Evolutionary conservation across 2,113 vertebrate genomes (phyloP), one percentile per base, ranked within the genome.

Genomic region (Cercocebus atys): DNA sequence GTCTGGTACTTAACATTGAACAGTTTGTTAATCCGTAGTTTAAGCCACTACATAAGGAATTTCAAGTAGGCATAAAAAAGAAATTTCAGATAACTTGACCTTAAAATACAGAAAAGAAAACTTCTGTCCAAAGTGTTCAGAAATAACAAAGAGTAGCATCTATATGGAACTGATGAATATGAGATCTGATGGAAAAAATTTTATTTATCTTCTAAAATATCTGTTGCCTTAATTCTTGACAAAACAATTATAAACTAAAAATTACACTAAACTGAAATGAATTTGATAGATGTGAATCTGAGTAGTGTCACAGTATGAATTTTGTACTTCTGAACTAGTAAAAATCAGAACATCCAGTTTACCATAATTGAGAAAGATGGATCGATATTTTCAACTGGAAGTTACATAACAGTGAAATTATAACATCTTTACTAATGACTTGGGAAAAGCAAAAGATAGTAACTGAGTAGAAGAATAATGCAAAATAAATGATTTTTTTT

Each of bases 61-160:
- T 94, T 94, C 30, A 45, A n/a, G 52, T 81, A 88, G 30, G n/a
- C n/a, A 87, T 82, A 55, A 70, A 89, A 94, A 82, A 61, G 25
- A 93, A 76, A 88, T 93, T 88, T 92, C 25, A 89, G 79, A 91
- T 72, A 61, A 25, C 55, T 10, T 89, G 20, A 93, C 68, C 38
- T 84, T 94, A 88, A 88, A 90, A 90, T 86, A 89, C 18, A 88
- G 17, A 40, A 94, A 90, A 40, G 10, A 96, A 95, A 64, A 22
- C 35, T 86, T 90, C 35, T 93, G 57, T 75, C 52, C 38, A 35
- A 70, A 92, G 83, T 68, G 16, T 66, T 96, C 25, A 80, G 47
- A 93, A 97, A 73, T 18, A 88, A 85, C 52, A 84, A 9, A 79
- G 30, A 47, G 86, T 59, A 2, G 8, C 14, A 38, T 66, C 38